Base-by-base conservation (phyloP, 2,113 vertebrate genomes). In the Dendropsophus ebraccatus region DNA sequence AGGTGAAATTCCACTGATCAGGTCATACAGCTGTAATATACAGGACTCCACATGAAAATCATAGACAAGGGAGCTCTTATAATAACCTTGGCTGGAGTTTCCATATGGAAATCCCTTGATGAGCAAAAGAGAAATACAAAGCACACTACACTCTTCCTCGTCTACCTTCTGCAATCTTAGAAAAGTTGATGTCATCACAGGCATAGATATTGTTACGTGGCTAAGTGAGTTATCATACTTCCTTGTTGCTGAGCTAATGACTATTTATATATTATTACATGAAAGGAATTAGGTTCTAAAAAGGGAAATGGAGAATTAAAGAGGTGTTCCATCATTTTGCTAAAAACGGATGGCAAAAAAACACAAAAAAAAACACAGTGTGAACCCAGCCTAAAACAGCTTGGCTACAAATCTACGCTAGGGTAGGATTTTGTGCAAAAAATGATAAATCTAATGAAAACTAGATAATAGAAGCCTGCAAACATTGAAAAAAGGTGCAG, bases 51-150 rank as follows among this genome's bases (percentile, higher is more conserved):
- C 65, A 52, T 77, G 41, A 28, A 74, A 75, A 49, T 16, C 14
- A 32, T 1, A 41, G 19, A 70, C 19, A 70, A 70, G 11, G 3
- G 32, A 23, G 19, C 8, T 32, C 28, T 67, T 67, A 19, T 67
- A 30, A 19, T 10, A 70, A 58, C 35, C 35, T 2, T 32, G 32
- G 17, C 13, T 65, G 78, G 56, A 62, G 35, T 81, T 81, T 81
- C 78, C 78, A 81, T 65, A 81, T 81, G 78, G 41, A 81, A 81
- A 81, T 81, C 17, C 78, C 58, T n/a, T 81, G 35, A 65, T 81
- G 45, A 47, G 37, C 13, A 25, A 17, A 47, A 9, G 50, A 25
- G 77, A 37, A 60, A 28, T 65, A 62, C 2, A 25, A 14, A 25
- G 7, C 12, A 52, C 21, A 17, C 2, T 4, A 14, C 2, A n/a